phyloP scores from a whole-genome alignment of 53 echinoderm and acorn worm species.

The Arbacia lixula region DNA sequence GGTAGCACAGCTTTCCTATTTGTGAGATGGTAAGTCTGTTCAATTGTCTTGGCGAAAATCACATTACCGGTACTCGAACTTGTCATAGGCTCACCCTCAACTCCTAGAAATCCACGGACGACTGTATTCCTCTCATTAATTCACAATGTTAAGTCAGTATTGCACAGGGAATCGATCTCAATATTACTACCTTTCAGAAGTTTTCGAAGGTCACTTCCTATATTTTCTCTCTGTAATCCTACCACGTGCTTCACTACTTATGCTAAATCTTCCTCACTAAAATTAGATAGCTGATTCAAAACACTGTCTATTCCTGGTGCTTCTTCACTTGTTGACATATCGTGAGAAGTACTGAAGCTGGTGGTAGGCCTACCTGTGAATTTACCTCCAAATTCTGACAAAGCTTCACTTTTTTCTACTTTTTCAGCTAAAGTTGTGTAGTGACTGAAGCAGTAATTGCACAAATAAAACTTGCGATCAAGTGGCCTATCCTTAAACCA shows the following conservation, averaged over 20 bases:
- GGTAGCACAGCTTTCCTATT: constrained; percentile 9
- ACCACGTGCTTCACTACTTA: neutral
- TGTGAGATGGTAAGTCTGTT: constrained; percentile 4
- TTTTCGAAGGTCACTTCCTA: neutral
- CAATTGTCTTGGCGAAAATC: neutral
- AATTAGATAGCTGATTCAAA: neutral
- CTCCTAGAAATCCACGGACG: constrained; percentile 7
- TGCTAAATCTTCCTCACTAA: neutral
- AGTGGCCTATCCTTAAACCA: neutral
- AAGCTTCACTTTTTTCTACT: neutral
- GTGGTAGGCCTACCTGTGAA: too few species aligned
- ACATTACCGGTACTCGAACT: neutral
- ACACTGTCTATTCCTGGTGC: neutral
- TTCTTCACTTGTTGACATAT: neutral
- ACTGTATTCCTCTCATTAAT: neutral
- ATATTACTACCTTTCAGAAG: neutral
- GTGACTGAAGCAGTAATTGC: neutral
- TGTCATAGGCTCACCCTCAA: neutral
- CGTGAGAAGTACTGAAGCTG: neutral
- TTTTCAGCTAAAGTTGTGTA: neutral
- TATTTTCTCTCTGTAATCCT: neutral
- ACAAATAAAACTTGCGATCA: neutral
- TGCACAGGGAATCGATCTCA: neutral
- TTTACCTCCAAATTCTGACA: too few species aligned
- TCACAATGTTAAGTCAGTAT: neutral